A percentile compares a stretch with the other conserved stretches of the same genome.
phyloP scores from a whole-genome alignment of 92 coral and sea anemone species.

The Heliopora coerulea region DNA sequence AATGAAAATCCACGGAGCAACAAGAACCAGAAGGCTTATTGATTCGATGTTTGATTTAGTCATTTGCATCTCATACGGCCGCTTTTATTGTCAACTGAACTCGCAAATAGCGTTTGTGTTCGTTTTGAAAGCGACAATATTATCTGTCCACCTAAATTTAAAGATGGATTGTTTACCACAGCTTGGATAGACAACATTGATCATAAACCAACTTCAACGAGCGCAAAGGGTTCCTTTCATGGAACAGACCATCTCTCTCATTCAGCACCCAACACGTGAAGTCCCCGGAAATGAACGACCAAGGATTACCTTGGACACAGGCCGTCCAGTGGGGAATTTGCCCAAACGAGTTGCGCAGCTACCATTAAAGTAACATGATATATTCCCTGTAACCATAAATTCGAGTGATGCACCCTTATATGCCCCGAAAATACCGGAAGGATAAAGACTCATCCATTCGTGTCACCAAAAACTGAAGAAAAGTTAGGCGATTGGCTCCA shows the following conservation, averaged over 20 bases:
- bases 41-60: conserved; percentile 20
- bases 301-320: too few species aligned
- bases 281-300: too few species aligned
- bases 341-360: too few species aligned
- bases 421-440: too few species aligned
- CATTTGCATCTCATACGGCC: conserved; percentile 15
- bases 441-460: too few species aligned
- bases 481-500: too few species aligned
- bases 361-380: too few species aligned
- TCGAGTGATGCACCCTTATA: too few species aligned
- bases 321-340: too few species aligned
- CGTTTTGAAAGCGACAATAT: conserved; percentile 16
- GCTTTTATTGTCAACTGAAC: conserved; percentile 25
- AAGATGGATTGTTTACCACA: conserved; percentile 24
- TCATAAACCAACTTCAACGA: conserved; percentile 47
- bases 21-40: conserved; percentile 15
- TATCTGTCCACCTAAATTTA: background rate
- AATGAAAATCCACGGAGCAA: conserved; percentile 18
- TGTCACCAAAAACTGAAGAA: too few species aligned
- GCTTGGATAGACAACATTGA: conserved; percentile 50
- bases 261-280: conserved; percentile 49
- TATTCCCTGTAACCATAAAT: too few species aligned
- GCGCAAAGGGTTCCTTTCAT: conserved; percentile 50
- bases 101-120: conserved; percentile 30
- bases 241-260: conserved; percentile 49